Conservation (phyloP, 2,888 invertebrate genomes). For the Phrixothrix hirtus region DNA sequence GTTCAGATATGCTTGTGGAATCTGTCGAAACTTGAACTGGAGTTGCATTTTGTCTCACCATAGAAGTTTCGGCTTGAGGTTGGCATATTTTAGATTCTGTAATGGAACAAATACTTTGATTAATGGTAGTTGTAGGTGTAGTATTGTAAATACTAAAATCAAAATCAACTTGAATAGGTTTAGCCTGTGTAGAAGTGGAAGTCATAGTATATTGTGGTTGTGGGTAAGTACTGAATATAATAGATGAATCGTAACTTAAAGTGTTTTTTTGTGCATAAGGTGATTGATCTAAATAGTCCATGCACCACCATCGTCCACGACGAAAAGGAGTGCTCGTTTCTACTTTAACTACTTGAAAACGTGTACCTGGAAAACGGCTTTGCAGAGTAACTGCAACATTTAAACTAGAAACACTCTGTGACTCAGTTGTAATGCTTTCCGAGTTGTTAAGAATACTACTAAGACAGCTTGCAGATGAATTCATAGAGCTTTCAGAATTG, state of each 20-base stretch:
- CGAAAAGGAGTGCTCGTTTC: slow-evolving; percentile 94
- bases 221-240: slow-evolving; percentile 6
- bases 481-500: slow-evolving; percentile 6
- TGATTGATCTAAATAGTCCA: slow-evolving; percentile 86
- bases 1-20: too few species aligned
- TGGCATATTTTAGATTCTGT: background rate
- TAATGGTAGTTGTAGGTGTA: slow-evolving; percentile 10
- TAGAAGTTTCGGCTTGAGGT: background rate
- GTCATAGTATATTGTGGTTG: slow-evolving; percentile 20
- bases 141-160: too few species aligned
- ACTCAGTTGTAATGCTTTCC: background rate
- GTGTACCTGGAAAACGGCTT: slow-evolving; percentile 57
- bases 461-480: slow-evolving; percentile 7
- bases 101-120: background rate
- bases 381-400: slow-evolving; percentile 11
- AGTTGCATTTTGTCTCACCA: background rate
- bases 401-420: slow-evolving; percentile 9
- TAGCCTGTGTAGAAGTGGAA: slow-evolving; percentile 7
- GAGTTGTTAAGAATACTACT: slow-evolving; percentile 7
- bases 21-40: background rate
- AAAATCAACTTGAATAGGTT: slow-evolving; percentile 2
- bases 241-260: slow-evolving; percentile 19
- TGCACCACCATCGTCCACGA: slow-evolving; percentile 91
- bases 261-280: slow-evolving; percentile 17
- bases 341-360: slow-evolving; percentile 94